Evolutionary conservation across 2,888 invertebrate species (phyloP).

Genomic region (Hymenopus coronatus): DNA sequence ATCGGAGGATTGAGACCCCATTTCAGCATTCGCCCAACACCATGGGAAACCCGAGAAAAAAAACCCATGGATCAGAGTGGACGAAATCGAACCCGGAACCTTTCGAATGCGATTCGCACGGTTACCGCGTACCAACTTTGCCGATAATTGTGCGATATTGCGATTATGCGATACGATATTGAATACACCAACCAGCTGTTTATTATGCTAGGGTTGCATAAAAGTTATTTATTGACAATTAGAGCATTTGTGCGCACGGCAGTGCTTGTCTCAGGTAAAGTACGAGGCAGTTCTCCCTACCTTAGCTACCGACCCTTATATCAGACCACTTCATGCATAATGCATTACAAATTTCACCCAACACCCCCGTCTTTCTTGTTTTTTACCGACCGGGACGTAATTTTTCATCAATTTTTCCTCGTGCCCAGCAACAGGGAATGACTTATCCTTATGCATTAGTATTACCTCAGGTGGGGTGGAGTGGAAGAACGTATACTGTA

Average conservation of each 20-base stretch:
- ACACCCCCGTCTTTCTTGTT: not conserved
- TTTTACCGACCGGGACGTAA: conserved; percentile 19
- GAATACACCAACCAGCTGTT: too few relatives aligned
- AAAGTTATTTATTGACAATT: not conserved
- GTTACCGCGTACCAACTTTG: too few relatives aligned
- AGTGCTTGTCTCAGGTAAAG: conserved; percentile 8
- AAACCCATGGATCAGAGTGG: too few relatives aligned
- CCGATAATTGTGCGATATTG: too few relatives aligned
- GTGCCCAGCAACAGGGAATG: conserved; percentile 23
- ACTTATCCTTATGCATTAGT: conserved; percentile 25
- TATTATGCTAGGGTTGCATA: too few relatives aligned
- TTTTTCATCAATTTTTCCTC: conserved; percentile 28
- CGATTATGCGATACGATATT: too few relatives aligned
- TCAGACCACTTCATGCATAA: conserved; percentile 22
- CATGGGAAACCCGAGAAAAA: too few relatives aligned
- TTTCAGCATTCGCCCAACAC: too few relatives aligned
- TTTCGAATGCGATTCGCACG: too few relatives aligned
- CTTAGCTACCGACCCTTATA: conserved; percentile 5
- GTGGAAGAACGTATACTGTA: not conserved
- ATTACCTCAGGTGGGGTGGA: conserved; percentile 8
- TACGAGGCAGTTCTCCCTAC: not conserved
- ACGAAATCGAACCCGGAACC: too few relatives aligned
- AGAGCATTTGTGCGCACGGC: not conserved
- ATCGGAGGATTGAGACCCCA: too few relatives aligned
- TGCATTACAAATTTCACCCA: conserved; percentile 21